Base-by-base conservation (phyloP, 2,888 invertebrate species). In the Orgyia antiqua region DNA sequence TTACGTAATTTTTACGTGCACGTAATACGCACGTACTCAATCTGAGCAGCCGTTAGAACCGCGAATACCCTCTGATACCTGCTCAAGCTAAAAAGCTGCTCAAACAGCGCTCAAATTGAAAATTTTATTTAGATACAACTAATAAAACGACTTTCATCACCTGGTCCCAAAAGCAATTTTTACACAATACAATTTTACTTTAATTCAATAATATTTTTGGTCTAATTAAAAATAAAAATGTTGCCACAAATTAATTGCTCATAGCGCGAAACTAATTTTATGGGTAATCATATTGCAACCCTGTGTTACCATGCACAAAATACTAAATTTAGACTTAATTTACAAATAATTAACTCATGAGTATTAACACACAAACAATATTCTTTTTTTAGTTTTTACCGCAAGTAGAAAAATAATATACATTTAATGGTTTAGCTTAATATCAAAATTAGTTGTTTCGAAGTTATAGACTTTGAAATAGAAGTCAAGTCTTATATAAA, bases 261-360 rank as follows among this genome's bases (percentile, higher is more conserved):
- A 36, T 47, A 51, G 39, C 43, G 37, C 32, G 42, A 50, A 42
- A 40, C 38, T 33, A 49, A 40, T 44, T 43, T 43, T 49, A 50
- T 43, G 67, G 73, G 72, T 58, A 62, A 62, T 53, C 43, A 46
- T 45, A 39, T 44, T 36, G 47, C 50, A 63, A 76, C 71, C 76
- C 74, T 75, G 76, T 74, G 53, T 66, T 60, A 67, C 75, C 75
- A 73, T 68, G 63, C 64, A 60, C 57, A 56, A 63, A 62, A 58
- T 9, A 46, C 37, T 43, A 54, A 62, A 40, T 48, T 43, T 51
- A 47, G 47, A 62, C 51, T 59, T 46, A 57, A 51, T 58, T 54
- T 54, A 57, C 53, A 51, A 60, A 45, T 36, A 57, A 58, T 52
- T 51, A 55, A 59, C 45, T 50, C 39, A 63, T 68, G 71, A 72